Percentiles rank a stretch among this genome's conserved stretches.
These are phyloP conservation scores for Adineta ricciae DNA, from an alignment of 2,888 invertebrate species.

Conservation along the genomic window DNA sequence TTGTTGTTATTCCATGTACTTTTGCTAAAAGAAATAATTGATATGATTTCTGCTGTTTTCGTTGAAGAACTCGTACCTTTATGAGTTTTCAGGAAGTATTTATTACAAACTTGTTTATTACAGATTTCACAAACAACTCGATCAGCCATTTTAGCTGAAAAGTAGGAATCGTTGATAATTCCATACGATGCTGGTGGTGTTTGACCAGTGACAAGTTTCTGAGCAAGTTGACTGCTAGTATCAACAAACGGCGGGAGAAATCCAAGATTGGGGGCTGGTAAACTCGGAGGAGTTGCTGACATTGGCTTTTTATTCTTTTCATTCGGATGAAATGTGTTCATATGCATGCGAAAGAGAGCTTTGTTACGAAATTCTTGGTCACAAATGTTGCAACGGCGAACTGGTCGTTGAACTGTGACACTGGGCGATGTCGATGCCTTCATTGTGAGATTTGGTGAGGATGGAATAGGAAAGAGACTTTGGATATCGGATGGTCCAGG, in stretches of 20 bases:
- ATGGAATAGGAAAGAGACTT: constrained; percentile 4
- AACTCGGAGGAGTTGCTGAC: background rate
- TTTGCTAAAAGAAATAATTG: constrained; percentile 57
- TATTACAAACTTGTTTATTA: constrained; percentile 96
- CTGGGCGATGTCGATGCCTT: background rate
- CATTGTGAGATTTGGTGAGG: background rate
- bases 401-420: background rate
- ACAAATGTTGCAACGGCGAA: constrained; percentile 65
- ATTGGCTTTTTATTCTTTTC: background rate
- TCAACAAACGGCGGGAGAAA: background rate
- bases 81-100: constrained; percentile 98
- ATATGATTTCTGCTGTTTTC: constrained; percentile 53
- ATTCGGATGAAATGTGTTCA: background rate
- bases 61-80: too few relatives aligned
- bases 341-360: constrained; percentile 47
- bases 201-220: constrained; percentile 18
- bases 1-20: constrained; percentile 60
- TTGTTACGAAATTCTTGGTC: constrained; percentile 54
- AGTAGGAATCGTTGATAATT: constrained; percentile 31
- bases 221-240: constrained; percentile 2
- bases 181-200: constrained; percentile 28
- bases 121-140: constrained; percentile 71
- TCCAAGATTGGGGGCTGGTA: background rate
- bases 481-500: background rate
- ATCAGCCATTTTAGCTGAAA: constrained; percentile 46